Evolutionary conservation across 2,113 vertebrate genomes (phyloP), one percentile per base, ranked within the genome.

Genomic region (Chloropsis hardwickii): DNA sequence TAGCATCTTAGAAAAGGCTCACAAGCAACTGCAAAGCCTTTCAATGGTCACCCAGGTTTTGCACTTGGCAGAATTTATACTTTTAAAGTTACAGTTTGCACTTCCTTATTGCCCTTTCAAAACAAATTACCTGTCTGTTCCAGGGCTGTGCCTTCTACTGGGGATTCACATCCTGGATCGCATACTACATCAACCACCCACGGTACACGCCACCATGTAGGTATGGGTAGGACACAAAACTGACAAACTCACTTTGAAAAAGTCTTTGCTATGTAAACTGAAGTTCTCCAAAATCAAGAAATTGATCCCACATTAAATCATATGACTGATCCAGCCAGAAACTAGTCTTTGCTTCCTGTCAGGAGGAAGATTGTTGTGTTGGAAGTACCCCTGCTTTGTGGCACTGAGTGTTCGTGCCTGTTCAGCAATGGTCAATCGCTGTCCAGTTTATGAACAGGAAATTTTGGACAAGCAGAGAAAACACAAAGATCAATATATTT

Each of bases 131-230:
- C 37, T 94, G 48, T 96, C 92, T 50, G 5, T 97, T 97, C 5
- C 90, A 98, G 98, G 97, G 97, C 33, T 98, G 98, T 95, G 96
- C 86, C 82, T 98, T 98, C 95, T 98, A 98, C 77, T 98, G 97
- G 97, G 97, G 98, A 94, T 98, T 98, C 92, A 98, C 97, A 28
- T 97, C 96, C 74, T 98, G 98, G 97, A 97, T 98, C 16, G 97
- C 98, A 18, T 98, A 98, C 90, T 98, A 98, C 91, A 96, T 98
- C 97, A 98, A 98, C 93, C 98, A 98, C 24, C 98, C 98, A 6
- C 50, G 73, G 11, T 98, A 98, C 22, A 98, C 98, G 2, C 98
- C 98, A 47, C 98, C 98, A 80, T 97, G 98, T 98, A 97, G 4
- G 98, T 98, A 96, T 86, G 83, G 72, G 44, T 24, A 47, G 48